These are phyloP conservation scores for Dromiciops gliroides DNA, from an alignment of 2,113 vertebrate genomes.

Conservation along the genomic window DNA sequence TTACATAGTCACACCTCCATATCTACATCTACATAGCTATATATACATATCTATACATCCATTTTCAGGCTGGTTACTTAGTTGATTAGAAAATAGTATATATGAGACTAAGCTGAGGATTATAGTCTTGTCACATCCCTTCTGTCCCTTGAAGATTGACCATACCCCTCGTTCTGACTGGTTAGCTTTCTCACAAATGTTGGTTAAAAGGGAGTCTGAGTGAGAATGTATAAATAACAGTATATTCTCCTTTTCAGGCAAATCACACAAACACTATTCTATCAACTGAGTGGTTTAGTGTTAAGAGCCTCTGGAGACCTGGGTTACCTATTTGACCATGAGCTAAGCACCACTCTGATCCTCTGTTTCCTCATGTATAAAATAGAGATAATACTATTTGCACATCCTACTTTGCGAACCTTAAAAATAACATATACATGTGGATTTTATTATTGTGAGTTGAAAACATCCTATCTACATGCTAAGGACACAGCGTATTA, in stretches of 20 bases:
- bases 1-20: too few species aligned
- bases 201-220: not conserved
- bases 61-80: not conserved
- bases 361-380: not conserved
- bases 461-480: not conserved
- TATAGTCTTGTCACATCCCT: not conserved
- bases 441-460: not conserved
- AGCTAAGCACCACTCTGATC: not conserved
- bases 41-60: not conserved
- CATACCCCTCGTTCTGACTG: not conserved
- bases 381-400: not conserved
- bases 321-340: not conserved
- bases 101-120: not conserved
- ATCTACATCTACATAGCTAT: too few species aligned
- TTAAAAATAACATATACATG: not conserved
- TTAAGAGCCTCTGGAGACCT: not conserved
- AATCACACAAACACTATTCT: not conserved
- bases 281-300: not conserved
- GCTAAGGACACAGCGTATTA: not conserved
- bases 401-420: not conserved
- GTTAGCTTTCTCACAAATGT: not conserved
- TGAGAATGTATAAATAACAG: not conserved
- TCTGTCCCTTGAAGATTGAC: not conserved
- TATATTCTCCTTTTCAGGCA: not conserved
- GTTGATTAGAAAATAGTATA: not conserved